phyloP scores from a whole-genome alignment of 2,113 vertebrate species.

The Protobothrops mucrosquamatus region DNA sequence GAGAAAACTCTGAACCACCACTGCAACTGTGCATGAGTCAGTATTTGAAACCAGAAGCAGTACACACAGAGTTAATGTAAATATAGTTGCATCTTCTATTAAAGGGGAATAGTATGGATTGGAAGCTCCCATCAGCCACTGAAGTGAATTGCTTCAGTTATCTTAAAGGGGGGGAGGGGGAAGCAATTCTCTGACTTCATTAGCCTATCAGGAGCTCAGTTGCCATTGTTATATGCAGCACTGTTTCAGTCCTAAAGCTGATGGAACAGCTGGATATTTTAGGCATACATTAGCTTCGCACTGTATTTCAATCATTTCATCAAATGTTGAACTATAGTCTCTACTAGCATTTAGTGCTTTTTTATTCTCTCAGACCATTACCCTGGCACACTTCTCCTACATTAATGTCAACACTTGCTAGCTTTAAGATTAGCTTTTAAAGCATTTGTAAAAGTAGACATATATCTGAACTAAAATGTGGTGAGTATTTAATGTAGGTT shows the following conservation, averaged over 20 bases:
- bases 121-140: background rate
- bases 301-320: background rate
- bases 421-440: background rate
- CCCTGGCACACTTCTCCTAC: background rate
- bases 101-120: background rate
- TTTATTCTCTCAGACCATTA: background rate
- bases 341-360: background rate
- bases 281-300: background rate
- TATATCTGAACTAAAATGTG: background rate
- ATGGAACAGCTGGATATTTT: rapidly evolving
- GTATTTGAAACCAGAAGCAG: too few relatives aligned
- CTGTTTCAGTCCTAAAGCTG: background rate
- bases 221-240: background rate
- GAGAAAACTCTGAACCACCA: background rate
- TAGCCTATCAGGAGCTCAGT: background rate
- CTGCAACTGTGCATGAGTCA: background rate
- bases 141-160: background rate
- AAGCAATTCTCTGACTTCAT: background rate
- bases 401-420: background rate
- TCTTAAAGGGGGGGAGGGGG: background rate
- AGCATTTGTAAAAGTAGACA: background rate
- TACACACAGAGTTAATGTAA: too few relatives aligned
- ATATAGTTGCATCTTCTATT: background rate
- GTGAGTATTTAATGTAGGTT: background rate
- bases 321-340: background rate